Evolutionary conservation across 2,888 invertebrate genomes (phyloP), one percentile per base, ranked within the genome.

Genomic region (Galeopsomyia nigrocyanea): DNA sequence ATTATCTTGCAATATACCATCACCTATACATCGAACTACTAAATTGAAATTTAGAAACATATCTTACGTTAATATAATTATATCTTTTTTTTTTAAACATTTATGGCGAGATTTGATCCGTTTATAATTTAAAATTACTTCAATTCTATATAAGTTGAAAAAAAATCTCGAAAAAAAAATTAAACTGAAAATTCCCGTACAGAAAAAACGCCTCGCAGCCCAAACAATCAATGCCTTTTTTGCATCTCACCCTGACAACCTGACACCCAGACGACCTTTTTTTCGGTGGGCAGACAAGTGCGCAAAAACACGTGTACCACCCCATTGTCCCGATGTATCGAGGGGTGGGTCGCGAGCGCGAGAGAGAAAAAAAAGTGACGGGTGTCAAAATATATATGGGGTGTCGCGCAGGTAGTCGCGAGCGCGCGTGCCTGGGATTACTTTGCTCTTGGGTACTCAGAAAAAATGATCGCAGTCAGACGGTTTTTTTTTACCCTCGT

Each of bases 351-450:
- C 55, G 56, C 22, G 51, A 19, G 49, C 6, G 57, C 39, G 49
- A n/a, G 6, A 16, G 51, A 17, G 49, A 46, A 14, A 58, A 75
- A 75, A 75, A 75, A 58, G 50, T 68, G 71, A 72, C 17, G 71
- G 68, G 74, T 74, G 68, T 68, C 71, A 74, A 68, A 74, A 61
- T 58, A 68, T 56, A n/a, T n/a, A n/a, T n/a, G 55, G 66, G 73
- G 49, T 46, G 63, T 56, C 31, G 22, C 10, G 31, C 31, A 31
- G 31, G 31, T 31, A 31, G 31, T 31, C 31, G 31, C 7, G 31
- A n/a, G n/a, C n/a, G n/a, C 31, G 31, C 31, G 31, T 31, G 31
- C 31, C 19, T 6, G 21, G 21, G 10, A 22, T 55, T 55, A 22
- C 21, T 55, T 22, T 21, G 26, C 39, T 63, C 67, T 68, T 64